Conservation (phyloP, 1,140 invertebrate species). For the Macrocentrus cingulum region DNA sequence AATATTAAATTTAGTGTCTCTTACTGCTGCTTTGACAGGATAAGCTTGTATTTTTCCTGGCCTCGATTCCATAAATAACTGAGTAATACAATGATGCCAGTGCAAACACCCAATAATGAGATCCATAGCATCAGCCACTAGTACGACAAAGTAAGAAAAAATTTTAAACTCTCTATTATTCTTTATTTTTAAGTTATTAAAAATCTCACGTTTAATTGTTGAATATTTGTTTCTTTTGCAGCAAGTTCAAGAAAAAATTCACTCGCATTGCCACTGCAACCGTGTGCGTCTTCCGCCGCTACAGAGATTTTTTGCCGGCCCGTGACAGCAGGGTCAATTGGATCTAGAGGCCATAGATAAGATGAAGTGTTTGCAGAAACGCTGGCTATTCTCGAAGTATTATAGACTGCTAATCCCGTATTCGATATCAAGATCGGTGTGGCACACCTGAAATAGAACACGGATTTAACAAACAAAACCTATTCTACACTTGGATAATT, state of each 20-base stretch:
- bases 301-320: slow-evolving; percentile 38
- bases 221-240: neutral
- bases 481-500: neutral
- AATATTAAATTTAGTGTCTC: slow-evolving; percentile 21
- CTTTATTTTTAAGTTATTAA: neutral
- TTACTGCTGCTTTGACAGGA: slow-evolving; percentile 19
- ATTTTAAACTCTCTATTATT: neutral
- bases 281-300: slow-evolving; percentile 33
- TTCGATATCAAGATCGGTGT: slow-evolving; percentile 40
- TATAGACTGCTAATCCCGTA: slow-evolving; percentile 42
- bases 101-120: neutral
- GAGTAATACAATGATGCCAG: slow-evolving; percentile 12
- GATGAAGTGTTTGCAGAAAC: slow-evolving; percentile 25
- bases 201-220: slow-evolving; percentile 16
- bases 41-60: slow-evolving; percentile 22
- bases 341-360: slow-evolving; percentile 35
- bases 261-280: slow-evolving; percentile 39
- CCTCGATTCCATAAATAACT: slow-evolving; percentile 17
- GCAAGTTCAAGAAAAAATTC: slow-evolving; percentile 24
- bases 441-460: slow-evolving; percentile 39
- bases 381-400: slow-evolving; percentile 40
- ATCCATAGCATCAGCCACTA: slow-evolving; percentile 24
- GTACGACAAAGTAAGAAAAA: too few relatives aligned
- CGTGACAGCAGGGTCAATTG: slow-evolving; percentile 22
- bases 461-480: neutral